Evolutionary conservation across 2,113 vertebrate genomes (phyloP), one percentile per base, ranked within the genome.

Genomic region (Andinoacara biseriatus): DNA sequence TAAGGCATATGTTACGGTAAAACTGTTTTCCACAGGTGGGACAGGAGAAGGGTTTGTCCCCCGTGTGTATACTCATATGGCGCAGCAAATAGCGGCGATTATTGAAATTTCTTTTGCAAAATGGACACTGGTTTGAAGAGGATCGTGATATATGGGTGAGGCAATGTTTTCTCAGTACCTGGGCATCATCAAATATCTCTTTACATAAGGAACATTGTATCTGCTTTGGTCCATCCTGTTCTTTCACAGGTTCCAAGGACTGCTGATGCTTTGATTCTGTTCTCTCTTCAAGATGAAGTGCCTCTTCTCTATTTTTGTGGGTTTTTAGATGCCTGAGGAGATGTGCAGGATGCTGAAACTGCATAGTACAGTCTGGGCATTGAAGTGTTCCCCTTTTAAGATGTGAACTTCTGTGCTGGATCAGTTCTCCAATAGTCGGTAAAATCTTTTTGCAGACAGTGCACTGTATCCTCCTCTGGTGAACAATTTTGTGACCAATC

Each of bases 391-490:
- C 95, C 40, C 81, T 94, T 82, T 94, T 92, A 15, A 62, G 81
- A 81, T 96, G 95, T 15, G 90, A 63, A 13, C 80, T 86, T 84
- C 93, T 91, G 80, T 96, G 96, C 38, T 95, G 91, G 43, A 96
- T 85, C 69, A 96, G 87, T 74, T 95, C 94, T 74, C 87, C 88
- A 82, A 95, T 84, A 35, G 86, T 93, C 56, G 92, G 90, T 57
- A 96, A 58, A 77, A 95, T 86, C 86, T 94, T 94, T 82, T 72
- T 91, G 82, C 96, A 96, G 62, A 95, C 92, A n/a, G 93, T 94
- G 84, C 96, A 96, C 78, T 95, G 94, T 87, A 95, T 91, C 79
- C 81, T 95, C 65, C 90, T 88, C 81, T 92, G 92, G 59, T 96
- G 96, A 38, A 92, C 81, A 20, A 75, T 88, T 90, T 93, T 94